Base-by-base conservation (phyloP, 2,113 vertebrate species). In the Myxocyprinus asiaticus region DNA sequence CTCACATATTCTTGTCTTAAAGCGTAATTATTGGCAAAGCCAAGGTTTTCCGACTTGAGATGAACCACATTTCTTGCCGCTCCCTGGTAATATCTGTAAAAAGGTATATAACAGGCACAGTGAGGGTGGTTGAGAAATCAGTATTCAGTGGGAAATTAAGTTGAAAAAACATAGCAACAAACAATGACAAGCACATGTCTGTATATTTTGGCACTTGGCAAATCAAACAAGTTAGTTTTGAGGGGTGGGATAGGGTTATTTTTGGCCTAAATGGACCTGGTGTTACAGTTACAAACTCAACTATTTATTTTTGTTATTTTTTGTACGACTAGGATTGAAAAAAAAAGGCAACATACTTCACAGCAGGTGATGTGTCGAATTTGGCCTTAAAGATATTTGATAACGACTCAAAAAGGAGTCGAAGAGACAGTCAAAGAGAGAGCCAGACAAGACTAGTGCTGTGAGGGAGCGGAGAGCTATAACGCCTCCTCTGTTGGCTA, bases 201-300 rank as follows among this genome's bases (percentile, higher is more conserved):
- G 93, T 95, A 95, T 95, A 95, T 96, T 95, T 94, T 95, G 95
- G 95, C 94, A 96, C 95, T 95, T 93, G 94, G 92, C 79, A 95
- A 93, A 93, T 83, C 92, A 94, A 81, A 84, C 66, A 91, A 82
- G 82, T 88, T 88, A 4, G 42, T 66, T 14, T 63, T 56, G 72
- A 66, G 1, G 45, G 61, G 59, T 72, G 82, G 63, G 58, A 56
- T 78, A 68, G 71, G 72, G 58, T 45, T 56, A 58, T 81, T 82
- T 78, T 84, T 80, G 77, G 82, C 82, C 82, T 84, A 84, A 81
- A 84, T 84, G 82, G 82, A 84, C 82, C 82, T 84, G 82, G 82
- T 84, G 79, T 81, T 81, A 84, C 82, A 84, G 82, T 84, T 78
- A 84, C 82, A 84, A 84, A 84, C 82, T 84, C 82, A 84, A 84